phyloP scores from a whole-genome alignment of 2,888 invertebrate genomes.

The Nephrotoma flavescens region DNA sequence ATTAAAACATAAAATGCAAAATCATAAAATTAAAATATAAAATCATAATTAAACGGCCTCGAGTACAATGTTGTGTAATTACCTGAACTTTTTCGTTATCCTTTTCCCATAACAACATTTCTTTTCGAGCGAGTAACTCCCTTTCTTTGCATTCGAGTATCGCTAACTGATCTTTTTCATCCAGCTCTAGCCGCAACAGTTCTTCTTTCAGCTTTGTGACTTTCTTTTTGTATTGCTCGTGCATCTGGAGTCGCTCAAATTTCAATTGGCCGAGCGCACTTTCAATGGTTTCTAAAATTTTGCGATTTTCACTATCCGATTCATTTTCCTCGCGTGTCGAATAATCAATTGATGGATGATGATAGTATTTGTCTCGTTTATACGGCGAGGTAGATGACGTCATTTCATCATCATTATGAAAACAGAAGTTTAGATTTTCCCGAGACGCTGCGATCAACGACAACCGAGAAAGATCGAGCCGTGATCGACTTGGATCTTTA shows the following conservation, averaged over 20 bases:
- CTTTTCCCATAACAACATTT: constrained; percentile 32
- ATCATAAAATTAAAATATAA: constrained; percentile 22
- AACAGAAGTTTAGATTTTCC: constrained; percentile 40
- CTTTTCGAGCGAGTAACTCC: constrained; percentile 27
- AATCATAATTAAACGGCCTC: constrained; percentile 5
- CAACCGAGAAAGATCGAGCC: constrained; percentile 62
- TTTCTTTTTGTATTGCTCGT: constrained; percentile 31
- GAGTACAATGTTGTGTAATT: constrained; percentile 5
- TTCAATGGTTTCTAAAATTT: constrained; percentile 49
- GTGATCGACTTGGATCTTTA: constrained; percentile 54
- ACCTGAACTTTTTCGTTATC: constrained; percentile 33
- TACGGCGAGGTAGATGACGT: constrained; percentile 21
- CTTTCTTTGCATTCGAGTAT: constrained; percentile 40
- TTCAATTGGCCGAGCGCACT: constrained; percentile 49
- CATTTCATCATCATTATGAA: constrained; percentile 26
- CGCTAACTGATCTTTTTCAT: constrained; percentile 38
- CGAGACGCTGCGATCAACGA: constrained; percentile 61
- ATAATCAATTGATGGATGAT: constrained; percentile 24
- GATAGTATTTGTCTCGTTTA: constrained; percentile 23
- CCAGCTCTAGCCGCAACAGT: constrained; percentile 32
- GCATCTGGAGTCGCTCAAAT: constrained; percentile 35
- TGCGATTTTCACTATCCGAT: constrained; percentile 47
- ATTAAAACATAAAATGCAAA: constrained; percentile 19
- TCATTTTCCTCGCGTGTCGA: constrained; percentile 40
- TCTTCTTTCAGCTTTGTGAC: constrained; percentile 33